Base-by-base conservation (phyloP, 1,140 invertebrate species). In the Phymastichus coffea region DNA sequence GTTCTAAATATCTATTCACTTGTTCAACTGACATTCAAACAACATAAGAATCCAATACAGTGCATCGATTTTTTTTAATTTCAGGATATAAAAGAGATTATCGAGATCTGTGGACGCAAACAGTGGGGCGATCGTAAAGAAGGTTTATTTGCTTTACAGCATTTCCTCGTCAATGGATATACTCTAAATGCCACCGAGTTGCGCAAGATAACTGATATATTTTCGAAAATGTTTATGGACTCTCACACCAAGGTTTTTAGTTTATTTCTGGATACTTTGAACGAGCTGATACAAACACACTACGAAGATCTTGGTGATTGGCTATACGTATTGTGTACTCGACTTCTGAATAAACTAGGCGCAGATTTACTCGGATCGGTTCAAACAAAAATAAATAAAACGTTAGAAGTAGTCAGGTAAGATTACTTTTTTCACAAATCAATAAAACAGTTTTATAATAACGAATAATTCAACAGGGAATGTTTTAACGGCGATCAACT, bases 181-280 rank as follows among this genome's bases (percentile, higher is more conserved):
- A 83, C 80, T 15, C 80, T 96, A 6, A 84, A 83, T 9, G 80
- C 84, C 2, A 81, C 85, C 3, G 91, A 95, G 71, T 79, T 95
- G 30, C 87, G 87, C 41, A 85, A 88, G 64, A 84, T 95, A 7
- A 94, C 92, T 0, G 94, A 97, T 67, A 90, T 95, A 61, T 94
- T 97, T 71, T 91, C 92, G 40, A 92, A 94, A 81, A 95, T 97
- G 92, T 97, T 98, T 70, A 94, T 95, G 85, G 95, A 98, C 76
- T 92, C 93, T n/a, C 94, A 97, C 74, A 96, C 93, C 2, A 97
- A 97, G 80, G 92, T 97, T 44, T 94, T 97, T 77, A 92, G 91
- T 46, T 79, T 97, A 54, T 95, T 97, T 79, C 78, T 98, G 66
- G 95, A 98, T 68, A 92, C 93, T 0, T 83, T 98, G 15, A 90